These are phyloP conservation scores for Alauda arvensis DNA, from an alignment of 2,797 vertebrate species.

Conservation along the genomic window DNA sequence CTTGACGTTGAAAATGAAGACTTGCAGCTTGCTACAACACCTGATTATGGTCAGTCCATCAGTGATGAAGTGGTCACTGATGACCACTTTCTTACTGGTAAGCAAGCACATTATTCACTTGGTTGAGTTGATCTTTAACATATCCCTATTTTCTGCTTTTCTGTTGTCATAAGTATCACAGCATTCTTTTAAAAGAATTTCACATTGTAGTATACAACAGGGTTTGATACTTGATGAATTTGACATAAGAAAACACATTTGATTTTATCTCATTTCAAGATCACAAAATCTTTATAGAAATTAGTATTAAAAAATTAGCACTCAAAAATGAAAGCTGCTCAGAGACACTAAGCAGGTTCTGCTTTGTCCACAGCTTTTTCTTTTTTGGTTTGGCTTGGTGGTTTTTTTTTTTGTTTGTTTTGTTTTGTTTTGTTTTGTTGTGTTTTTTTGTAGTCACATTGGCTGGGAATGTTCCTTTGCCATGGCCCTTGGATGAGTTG, in stretches of 20 bases:
- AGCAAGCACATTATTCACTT: background rate
- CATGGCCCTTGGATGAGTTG: background rate
- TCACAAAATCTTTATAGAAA: background rate
- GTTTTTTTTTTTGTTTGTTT: background rate
- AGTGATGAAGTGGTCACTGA: background rate
- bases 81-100: slow-evolving; percentile 46
- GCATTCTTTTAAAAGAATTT: background rate
- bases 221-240: background rate
- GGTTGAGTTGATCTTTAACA: background rate
- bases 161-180: background rate
- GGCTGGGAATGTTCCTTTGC: background rate
- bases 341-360: background rate
- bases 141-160: background rate
- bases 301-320: background rate
- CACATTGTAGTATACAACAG: background rate
- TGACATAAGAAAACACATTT: background rate
- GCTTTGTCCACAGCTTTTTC: background rate
- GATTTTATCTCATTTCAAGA: background rate
- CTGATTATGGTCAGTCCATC: background rate
- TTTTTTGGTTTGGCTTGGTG: background rate
- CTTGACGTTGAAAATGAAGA: slow-evolving; percentile 71
- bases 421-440: background rate
- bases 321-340: background rate
- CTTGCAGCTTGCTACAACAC: slow-evolving; percentile 6
- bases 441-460: background rate